Base-by-base conservation (phyloP, 2,113 vertebrate genomes). In the Smithornis capensis region DNA sequence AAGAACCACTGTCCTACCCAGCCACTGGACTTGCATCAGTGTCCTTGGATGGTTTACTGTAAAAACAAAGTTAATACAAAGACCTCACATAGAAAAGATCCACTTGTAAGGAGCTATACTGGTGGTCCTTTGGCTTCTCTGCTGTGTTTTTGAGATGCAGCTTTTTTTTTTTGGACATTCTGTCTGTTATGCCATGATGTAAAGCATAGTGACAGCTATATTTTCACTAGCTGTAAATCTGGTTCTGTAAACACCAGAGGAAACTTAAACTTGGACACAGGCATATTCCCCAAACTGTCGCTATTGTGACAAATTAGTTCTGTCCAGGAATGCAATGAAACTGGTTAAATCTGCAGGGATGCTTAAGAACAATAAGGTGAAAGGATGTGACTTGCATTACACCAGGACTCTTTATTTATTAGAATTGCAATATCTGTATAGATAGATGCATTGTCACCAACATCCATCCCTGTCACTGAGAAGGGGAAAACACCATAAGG, bases 161-260 rank as follows among this genome's bases (percentile, higher is more conserved):
- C 6, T 33, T n/a, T 81, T 68, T 62, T 10, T 74, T 17, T 42
- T n/a, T n/a, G n/a, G 40, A 63, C 35, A 27, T 52, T 89, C 77
- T 83, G 70, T 52, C 38, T 82, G 56, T 85, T 79, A n/a, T n/a
- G 47, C 83, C 10, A 5, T 53, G 68, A 77, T 90, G 55, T 73
- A 69, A 73, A 81, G 68, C 45, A 28, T 53, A 56, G 55, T 42
- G 85, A 82, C 64, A 91, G 53, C n/a, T 89, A 33, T 89, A 53
- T 91, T 89, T 91, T 27, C 71, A 55, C 71, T 69, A 28, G 79
- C 71, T 83, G 64, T 42, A 69, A 83, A 76, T 83, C 71, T 76
- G 63, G 18, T 28, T 76, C 71, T 83, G 79, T 69, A 90, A 83
- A 77, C 71, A 90, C 55, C 71, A 90, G 52, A 64, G 79, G 40